Evolutionary conservation across 2,888 invertebrate genomes (phyloP), one percentile per base, ranked within the genome.

Genomic region (Ectropis crepuscularia): DNA sequence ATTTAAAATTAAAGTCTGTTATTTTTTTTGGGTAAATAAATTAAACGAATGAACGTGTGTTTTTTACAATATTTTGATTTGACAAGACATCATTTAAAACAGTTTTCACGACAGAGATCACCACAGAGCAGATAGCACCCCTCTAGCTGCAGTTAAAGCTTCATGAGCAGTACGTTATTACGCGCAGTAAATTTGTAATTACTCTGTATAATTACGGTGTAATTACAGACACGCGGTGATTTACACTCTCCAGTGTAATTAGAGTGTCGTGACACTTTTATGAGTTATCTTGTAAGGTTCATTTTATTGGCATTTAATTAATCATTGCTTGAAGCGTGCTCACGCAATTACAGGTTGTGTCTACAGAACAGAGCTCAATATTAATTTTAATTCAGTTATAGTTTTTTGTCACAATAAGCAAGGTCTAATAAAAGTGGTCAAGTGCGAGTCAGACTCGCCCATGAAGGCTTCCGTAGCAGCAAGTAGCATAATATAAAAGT

Each of bases 201-300:
- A 63, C 57, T 38, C 9, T 38, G 36, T 43, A 50, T 46, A 51
- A 62, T 55, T 55, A 55, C 47, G 45, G 45, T 50, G 50, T 53
- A 55, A 64, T 64, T 64, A 64, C 51, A 55, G 51, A 39, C 51
- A 60, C 39, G 53, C 43, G n/a, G 63, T 61, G 43, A 61, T 60
- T 60, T 65, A 65, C 57, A 55, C 38, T 55, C 16, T 63, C 7
- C 45, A 54, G 42, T 11, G 59, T 59, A 63, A 59, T 59, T 54
- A 46, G 42, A 62, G 49, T 55, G 45, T 53, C 57, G 60, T 42
- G 53, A 49, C 45, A 53, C 48, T 50, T 62, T 63, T 45, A 53
- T 63, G 58, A 54, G 58, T 49, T 50, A 58, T 16, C n/a, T 39
- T 8, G 16, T 10, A 28, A 48, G 57, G 38, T 54, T 54, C 12